Conservation (phyloP, 64 coral and sea anemone genomes). For the Acropora yongei region DNA sequence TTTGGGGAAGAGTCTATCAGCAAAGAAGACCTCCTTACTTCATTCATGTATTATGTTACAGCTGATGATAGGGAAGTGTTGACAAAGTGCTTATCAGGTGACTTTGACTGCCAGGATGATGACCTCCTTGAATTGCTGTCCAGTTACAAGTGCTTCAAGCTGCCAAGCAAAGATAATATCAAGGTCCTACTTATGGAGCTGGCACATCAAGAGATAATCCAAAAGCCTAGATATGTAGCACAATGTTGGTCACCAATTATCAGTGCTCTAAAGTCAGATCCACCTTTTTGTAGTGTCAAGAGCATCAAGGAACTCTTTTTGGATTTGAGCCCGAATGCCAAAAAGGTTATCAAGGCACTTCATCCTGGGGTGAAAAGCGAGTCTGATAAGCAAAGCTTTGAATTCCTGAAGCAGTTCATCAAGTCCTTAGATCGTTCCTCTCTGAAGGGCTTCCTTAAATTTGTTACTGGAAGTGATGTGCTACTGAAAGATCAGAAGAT, state of each 20-base stretch:
- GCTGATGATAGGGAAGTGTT: constrained; percentile 58
- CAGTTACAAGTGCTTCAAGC: constrained; percentile 43
- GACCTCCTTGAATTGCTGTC: not conserved
- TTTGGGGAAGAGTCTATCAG: constrained; percentile 62
- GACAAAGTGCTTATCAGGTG: constrained; percentile 43
- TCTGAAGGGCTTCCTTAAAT: constrained; percentile 41
- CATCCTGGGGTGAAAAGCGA: not conserved
- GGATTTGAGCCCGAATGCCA: constrained; percentile 31
- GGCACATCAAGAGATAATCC: constrained; percentile 65
- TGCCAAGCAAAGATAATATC: constrained; percentile 49
- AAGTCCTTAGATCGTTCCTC: not conserved
- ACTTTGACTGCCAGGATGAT: constrained; percentile 44
- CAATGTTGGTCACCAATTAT: constrained; percentile 54
- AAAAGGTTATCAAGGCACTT: constrained; percentile 49
- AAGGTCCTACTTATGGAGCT: constrained; percentile 11
- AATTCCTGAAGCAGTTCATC: constrained; percentile 47
- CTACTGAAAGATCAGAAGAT: constrained; percentile 35
- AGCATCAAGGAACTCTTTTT: constrained; percentile 27
- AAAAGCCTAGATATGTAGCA: constrained; percentile 32
- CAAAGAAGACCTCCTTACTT: constrained; percentile 48
- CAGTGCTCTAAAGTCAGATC: not conserved
- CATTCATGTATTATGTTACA: constrained; percentile 57
- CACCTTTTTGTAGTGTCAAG: not conserved
- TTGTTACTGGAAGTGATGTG: constrained; percentile 70
- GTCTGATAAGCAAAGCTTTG: constrained; percentile 45